These are phyloP conservation scores for Seriola aureovittata DNA, from an alignment of 2,113 vertebrate species.

Conservation along the genomic window DNA sequence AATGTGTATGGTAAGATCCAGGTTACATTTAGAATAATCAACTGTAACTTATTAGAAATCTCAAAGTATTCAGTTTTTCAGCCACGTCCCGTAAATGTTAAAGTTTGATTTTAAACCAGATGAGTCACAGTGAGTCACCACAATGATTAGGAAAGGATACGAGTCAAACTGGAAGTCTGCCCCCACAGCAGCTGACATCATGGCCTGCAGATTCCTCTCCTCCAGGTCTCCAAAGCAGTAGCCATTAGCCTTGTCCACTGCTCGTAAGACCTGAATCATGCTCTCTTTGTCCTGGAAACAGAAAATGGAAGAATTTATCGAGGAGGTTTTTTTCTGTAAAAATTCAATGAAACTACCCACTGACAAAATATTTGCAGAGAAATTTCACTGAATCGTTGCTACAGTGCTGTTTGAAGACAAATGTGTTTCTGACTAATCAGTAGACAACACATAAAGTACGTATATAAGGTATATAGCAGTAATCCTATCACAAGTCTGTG, in stretches of 20 bases:
- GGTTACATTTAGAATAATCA: not conserved
- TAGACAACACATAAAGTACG: not conserved
- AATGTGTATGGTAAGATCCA: not conserved
- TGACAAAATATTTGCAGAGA: not conserved
- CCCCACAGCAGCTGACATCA: conserved; percentile 96
- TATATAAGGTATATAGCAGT: not conserved
- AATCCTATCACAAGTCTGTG: not conserved
- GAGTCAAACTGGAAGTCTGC: conserved; percentile 95
- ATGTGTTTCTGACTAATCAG: not conserved
- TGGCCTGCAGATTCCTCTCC: conserved; percentile 90
- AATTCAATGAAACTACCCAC: conserved; percentile 9
- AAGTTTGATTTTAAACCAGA: conserved; percentile 47
- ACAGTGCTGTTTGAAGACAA: not conserved
- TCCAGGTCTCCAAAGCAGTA: conserved; percentile 94
- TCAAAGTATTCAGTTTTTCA: not conserved
- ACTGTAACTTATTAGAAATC: not conserved
- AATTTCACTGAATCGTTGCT: not conserved
- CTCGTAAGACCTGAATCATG: conserved; percentile 90
- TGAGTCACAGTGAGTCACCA: conserved; percentile 75
- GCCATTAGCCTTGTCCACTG: conserved; percentile 97
- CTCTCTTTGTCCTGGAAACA: conserved; percentile 91
- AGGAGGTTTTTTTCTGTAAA: not conserved
- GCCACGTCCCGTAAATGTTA: conserved; percentile 24
- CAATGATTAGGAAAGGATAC: conserved; percentile 90
- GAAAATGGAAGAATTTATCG: conserved; percentile 25